phyloP scores from a whole-genome alignment of 2,113 vertebrate species.

The Picathartes gymnocephalus region DNA sequence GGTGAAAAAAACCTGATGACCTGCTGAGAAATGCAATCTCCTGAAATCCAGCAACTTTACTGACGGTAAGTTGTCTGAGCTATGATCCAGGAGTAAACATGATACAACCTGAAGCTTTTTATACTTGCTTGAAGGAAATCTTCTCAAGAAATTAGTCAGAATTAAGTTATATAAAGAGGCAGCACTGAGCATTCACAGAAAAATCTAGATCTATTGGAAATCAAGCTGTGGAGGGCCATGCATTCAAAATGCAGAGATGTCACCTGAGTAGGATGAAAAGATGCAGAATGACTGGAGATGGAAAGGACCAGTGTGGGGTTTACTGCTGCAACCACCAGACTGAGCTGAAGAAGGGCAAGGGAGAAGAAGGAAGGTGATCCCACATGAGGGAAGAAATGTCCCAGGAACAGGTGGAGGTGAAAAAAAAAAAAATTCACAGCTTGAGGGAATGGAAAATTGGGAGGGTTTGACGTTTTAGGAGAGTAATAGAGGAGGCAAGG shows the following conservation, averaged over 20 bases:
- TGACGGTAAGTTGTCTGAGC: neutral
- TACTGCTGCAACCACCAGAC: neutral
- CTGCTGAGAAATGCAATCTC: neutral
- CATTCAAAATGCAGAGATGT: neutral
- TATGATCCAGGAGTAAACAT: neutral
- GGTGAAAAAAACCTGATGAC: neutral
- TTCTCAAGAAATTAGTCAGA: neutral
- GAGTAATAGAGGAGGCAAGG: neutral
- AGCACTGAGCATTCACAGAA: neutral
- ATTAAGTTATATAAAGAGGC: neutral
- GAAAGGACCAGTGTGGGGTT: fast-evolving
- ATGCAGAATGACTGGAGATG: neutral
- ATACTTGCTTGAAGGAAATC: neutral
- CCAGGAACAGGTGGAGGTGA: neutral
- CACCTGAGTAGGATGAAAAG: neutral
- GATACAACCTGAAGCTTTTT: neutral
- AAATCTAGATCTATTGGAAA: neutral
- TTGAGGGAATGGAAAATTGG: neutral
- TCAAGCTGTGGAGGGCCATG: neutral
- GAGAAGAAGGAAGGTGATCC: neutral
- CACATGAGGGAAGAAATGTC: neutral
- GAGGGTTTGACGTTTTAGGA: neutral
- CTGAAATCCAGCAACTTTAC: neutral
- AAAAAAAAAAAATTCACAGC: neutral
- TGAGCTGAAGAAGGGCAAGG: fast-evolving